Percentiles rank a stretch among this genome's conserved stretches.
phyloP scores from a whole-genome alignment of 2,888 invertebrate genomes.

The Lasioglossum villosulum region DNA sequence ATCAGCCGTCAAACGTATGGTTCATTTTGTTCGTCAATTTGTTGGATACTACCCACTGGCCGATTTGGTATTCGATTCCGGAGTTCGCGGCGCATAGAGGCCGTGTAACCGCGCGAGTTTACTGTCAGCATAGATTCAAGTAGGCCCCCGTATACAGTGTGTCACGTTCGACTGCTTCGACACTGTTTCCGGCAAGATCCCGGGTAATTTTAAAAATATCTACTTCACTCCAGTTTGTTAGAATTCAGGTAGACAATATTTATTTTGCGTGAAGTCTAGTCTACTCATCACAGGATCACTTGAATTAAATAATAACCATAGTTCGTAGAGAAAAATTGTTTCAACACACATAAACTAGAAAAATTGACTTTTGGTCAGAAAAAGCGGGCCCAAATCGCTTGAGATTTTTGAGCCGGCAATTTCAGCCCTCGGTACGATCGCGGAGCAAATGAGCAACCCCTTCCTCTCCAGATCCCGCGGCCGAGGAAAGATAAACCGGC shows the following conservation, averaged over 20 bases:
- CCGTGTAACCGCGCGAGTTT: conserved; percentile 39
- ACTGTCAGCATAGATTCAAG: conserved; percentile 56
- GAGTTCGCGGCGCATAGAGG: conserved; percentile 16
- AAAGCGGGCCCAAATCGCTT: not conserved
- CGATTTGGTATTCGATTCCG: conserved; percentile 13
- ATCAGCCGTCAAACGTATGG: conserved; percentile 51
- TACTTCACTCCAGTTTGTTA: too few species aligned
- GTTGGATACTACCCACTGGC: conserved; percentile 36
- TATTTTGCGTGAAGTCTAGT: too few species aligned
- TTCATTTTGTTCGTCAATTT: conserved; percentile 62
- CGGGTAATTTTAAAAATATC: too few species aligned
- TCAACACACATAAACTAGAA: too few species aligned
- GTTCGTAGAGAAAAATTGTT: too few species aligned
- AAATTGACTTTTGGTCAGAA: too few species aligned
- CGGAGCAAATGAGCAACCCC: not conserved
- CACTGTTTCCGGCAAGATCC: too few species aligned
- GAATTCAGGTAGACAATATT: too few species aligned
- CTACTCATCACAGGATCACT: too few species aligned
- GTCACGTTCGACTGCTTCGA: not conserved
- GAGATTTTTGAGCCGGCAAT: not conserved
- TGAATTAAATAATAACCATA: too few species aligned
- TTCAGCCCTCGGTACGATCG: not conserved
- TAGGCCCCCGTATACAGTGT: conserved; percentile 27
- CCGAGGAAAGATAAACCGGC: not conserved
- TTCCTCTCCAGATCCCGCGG: not conserved